Base-by-base conservation (phyloP, 2,113 vertebrate genomes). In the Rallus limicola region DNA sequence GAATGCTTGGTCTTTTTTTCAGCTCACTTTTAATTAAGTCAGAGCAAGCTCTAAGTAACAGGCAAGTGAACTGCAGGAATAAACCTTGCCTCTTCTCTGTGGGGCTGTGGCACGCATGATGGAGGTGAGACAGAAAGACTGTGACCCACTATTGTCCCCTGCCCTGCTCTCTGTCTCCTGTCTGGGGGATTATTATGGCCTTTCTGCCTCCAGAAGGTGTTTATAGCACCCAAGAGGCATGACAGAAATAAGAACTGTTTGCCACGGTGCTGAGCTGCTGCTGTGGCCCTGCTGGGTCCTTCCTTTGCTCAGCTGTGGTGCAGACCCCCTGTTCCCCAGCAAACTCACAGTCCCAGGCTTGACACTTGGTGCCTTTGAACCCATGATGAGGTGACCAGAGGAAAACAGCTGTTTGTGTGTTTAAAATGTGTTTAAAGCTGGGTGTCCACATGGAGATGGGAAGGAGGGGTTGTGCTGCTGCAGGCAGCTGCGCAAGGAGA, bases 131-230 rank as follows among this genome's bases (percentile, higher is more conserved):
- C 31, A 36, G 10, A 59, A 56, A 0, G 9, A 48, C 50, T 4
- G 0, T 10, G 13, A 55, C 6, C 24, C 31, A 5, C 4, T 29
- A 11, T 29, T 42, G 29, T 59, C n/a, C 15, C 13, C 25, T 70
- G 29, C 50, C 34, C 0, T 70, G 29, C 50, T n/a, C 0, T 60
- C 71, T 34, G 18, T 63, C 33, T 55, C 3, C 0, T 4, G 5
- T 28, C 13, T 31, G 78, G 31, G 33, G 70, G 56, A 23, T n/a
- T 4, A 4, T 46, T 70, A 63, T 40, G 69, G 26, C 26, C 87
- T 70, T 83, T 50, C 56, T 55, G 10, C 16, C 65, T 58, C 13
- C 28, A 19, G 81, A 58, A 24, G 1, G 2, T 23, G 6, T 10
- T 42, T 84, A 67, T 40, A 74, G 28, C 20, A 31, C 12, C 31